Conservation (phyloP, 2,888 invertebrate genomes). For the Heliconius ethilla region DNA sequence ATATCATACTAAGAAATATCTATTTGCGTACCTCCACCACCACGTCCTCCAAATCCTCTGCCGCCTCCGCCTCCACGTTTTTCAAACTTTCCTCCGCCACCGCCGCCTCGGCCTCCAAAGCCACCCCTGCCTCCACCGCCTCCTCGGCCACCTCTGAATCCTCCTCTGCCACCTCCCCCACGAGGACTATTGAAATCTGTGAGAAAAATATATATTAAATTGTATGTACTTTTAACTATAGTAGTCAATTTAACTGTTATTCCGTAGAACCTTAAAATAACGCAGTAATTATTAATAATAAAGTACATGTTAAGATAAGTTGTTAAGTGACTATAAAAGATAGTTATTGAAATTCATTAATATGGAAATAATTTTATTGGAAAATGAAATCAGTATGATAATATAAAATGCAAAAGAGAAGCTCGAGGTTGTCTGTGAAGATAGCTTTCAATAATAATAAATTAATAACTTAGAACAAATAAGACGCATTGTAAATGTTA, state of each 20-base stretch:
- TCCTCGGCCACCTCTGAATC: conserved; percentile 48
- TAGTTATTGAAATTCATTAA: no score
- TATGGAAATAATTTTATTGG: no score
- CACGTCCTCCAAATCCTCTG: conserved; percentile 72
- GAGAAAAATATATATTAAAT: background rate
- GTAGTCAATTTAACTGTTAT: no score
- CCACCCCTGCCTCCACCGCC: conserved; percentile 52
- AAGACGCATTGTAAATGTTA: background rate
- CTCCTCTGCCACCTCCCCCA: conserved; percentile 57
- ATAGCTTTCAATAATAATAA: background rate
- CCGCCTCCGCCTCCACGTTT: conserved; percentile 62
- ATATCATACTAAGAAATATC: no score
- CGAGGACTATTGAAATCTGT: conserved; percentile 65
- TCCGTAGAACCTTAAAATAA: no score
- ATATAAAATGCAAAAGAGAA: no score
- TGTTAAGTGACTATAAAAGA: no score
- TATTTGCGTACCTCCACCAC: conserved; percentile 56
- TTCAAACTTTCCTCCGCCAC: conserved; percentile 57
- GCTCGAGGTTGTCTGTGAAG: no score
- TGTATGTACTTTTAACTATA: no score
- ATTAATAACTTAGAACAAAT: background rate
- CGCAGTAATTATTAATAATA: no score
- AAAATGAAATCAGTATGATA: no score
- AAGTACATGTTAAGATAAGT: no score
- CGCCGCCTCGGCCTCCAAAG: conserved; percentile 53